A percentile compares a stretch with the other conserved stretches of the same genome.
These are phyloP conservation scores for Chlorops oryzae DNA, from an alignment of 1,140 invertebrate species.

Conservation along the genomic window DNA sequence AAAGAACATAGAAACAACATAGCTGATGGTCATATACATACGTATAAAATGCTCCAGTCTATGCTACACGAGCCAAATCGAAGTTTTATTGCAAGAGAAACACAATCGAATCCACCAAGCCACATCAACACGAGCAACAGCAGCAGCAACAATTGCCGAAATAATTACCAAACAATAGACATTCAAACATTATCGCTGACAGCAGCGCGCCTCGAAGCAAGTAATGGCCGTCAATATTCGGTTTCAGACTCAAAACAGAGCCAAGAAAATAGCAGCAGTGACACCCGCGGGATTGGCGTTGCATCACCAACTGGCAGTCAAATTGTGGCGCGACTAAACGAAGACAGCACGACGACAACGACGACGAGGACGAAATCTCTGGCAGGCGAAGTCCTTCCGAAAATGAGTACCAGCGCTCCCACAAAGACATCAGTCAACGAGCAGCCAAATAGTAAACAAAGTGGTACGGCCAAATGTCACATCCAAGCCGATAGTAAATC, in stretches of 20 bases:
- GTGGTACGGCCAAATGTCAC: conserved; percentile 3
- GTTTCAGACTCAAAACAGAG: conserved; percentile 24
- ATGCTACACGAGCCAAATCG: no score
- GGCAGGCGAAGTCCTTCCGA: no score
- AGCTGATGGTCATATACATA: no score
- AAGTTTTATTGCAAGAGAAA: no score
- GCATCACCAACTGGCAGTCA: no score
- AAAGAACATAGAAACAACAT: no score
- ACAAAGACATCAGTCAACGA: conserved; percentile 15
- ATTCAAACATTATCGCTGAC: conserved; percentile 8
- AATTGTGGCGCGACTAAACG: no score
- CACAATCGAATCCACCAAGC: no score
- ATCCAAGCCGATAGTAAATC: not conserved
- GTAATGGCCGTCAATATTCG: conserved; percentile 11
- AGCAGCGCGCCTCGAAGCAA: conserved; percentile 7
- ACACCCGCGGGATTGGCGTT: conserved; percentile 22
- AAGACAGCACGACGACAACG: not conserved
- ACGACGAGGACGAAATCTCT: no score
- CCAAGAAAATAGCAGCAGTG: not conserved
- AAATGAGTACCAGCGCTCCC: no score
- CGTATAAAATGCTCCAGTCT: no score
- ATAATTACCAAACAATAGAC: conserved; percentile 15
- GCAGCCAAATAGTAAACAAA: conserved; percentile 14
- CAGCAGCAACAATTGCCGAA: conserved; percentile 7
- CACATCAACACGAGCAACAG: conserved; percentile 18